Conservation (phyloP, 2,888 invertebrate species). For the Hirtodrosophila trivittata region DNA sequence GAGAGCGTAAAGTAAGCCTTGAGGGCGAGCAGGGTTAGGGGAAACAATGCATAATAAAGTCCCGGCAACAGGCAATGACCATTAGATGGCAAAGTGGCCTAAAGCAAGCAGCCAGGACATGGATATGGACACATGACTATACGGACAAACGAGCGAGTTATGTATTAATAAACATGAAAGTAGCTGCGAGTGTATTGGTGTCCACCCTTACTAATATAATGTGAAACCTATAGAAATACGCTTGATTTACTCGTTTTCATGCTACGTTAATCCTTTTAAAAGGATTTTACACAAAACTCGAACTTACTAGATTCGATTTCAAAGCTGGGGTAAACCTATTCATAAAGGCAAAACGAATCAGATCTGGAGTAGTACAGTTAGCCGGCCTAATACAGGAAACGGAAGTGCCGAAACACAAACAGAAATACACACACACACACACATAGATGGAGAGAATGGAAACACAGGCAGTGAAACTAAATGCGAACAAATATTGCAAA, state of each 20-base stretch:
- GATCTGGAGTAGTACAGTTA: slow-evolving; percentile 45
- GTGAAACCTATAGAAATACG: too few species aligned
- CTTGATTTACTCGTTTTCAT: too few species aligned
- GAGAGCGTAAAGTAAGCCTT: slow-evolving; percentile 13
- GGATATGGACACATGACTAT: slow-evolving; percentile 38
- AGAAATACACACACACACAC: slow-evolving; percentile 20
- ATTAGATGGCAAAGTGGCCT: slow-evolving; percentile 69
- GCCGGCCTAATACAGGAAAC: slow-evolving; percentile 70
- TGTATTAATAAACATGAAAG: slow-evolving; percentile 72
- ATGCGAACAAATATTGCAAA: slow-evolving; percentile 82
- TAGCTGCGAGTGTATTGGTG: slow-evolving; percentile 6
- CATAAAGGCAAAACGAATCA: slow-evolving; percentile 51
- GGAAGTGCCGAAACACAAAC: slow-evolving; percentile 67
- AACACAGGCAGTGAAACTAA: slow-evolving; percentile 55
- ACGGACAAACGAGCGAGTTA: slow-evolving; percentile 58
- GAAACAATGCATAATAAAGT: slow-evolving; percentile 70
- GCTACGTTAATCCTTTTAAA: too few species aligned
- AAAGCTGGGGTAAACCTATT: too few species aligned
- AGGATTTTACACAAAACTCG: too few species aligned
- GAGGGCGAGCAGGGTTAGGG: slow-evolving; percentile 8
- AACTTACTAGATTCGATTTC: too few species aligned
- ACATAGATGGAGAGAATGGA: slow-evolving; percentile 9
- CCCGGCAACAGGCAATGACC: slow-evolving; percentile 67
- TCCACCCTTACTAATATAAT: too few species aligned
- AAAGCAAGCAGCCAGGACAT: slow-evolving; percentile 44